Percentiles rank a stretch among this genome's conserved stretches.
Conservation (phyloP, 2,888 invertebrate genomes). For the Drosophila lacicola region DNA sequence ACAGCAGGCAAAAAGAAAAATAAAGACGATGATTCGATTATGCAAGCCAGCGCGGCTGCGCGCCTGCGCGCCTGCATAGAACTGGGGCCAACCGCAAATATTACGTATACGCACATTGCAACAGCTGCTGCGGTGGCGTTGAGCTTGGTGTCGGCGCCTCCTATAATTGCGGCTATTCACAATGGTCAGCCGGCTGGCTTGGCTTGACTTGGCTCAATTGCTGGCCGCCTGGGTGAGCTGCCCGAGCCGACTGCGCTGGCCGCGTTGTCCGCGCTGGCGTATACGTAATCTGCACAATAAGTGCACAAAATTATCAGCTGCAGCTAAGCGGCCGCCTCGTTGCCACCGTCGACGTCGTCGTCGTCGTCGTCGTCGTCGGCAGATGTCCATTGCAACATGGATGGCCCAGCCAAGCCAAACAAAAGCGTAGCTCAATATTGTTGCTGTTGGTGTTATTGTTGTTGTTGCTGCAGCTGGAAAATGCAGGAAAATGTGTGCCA, state of each 20-base stretch:
- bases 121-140: constrained; percentile 42
- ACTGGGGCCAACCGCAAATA: constrained; percentile 59
- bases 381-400: constrained; percentile 78
- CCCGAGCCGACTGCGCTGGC: constrained; percentile 3
- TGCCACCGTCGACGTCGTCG: constrained; percentile 13
- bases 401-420: constrained; percentile 68
- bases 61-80: constrained; percentile 44
- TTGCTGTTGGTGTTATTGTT: constrained; percentile 19
- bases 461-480: constrained; percentile 56
- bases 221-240: constrained; percentile 31
- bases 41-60: constrained; percentile 35
- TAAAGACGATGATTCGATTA: constrained; percentile 19
- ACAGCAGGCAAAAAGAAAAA: constrained; percentile 10
- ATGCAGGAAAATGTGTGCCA: constrained; percentile 72
- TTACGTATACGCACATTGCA: constrained; percentile 80
- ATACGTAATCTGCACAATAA: constrained; percentile 73
- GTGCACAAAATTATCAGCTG: constrained; percentile 75
- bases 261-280: constrained; percentile 35
- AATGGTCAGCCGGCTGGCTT: constrained; percentile 40
- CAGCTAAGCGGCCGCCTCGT: constrained; percentile 34
- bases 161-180: constrained; percentile 58
- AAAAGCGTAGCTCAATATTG: constrained; percentile 52
- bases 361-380: constrained; percentile 44
- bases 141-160: constrained; percentile 40
- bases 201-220: constrained; percentile 17